Evolutionary conservation across 2,113 vertebrate species (phyloP), one percentile per base, ranked within the genome.

Genomic region (Colistium nudipinnis): DNA sequence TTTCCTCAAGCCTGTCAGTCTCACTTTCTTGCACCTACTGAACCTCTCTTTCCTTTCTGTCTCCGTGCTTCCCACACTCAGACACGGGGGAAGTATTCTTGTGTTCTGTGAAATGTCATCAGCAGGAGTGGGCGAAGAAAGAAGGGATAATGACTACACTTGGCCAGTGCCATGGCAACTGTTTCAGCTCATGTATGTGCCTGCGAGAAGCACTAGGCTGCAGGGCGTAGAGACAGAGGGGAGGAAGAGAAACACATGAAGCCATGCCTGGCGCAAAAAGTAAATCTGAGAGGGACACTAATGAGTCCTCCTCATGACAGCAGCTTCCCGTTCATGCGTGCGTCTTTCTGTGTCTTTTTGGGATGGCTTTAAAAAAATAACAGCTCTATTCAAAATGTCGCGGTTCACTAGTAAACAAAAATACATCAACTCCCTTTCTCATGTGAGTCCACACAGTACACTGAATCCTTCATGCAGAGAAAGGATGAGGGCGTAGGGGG

Each of bases 111-210:
- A 86, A 84, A 83, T 80, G 81, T 89, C 76, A 90, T 81, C 70
- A 61, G 67, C 74, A 75, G 70, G 53, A 84, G 75, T 81, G 66
- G 52, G 62, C 41, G 67, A 76, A 74, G 66, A 75, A 63, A 81
- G 62, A 78, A 71, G 30, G 39, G 70, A 61, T 83, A 81, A 85
- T 66, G 81, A 85, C 79, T 80, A 61, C 74, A 82, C 66, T 89
- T 80, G 73, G 77, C 74, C 85, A 85, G 41, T 72, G 33, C 87
- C 88, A 92, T 93, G 86, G 90, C 80, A 92, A 91, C 90, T 63
- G 72, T 68, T 82, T 59, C 62, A 69, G 76, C 64, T 78, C 39
- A 1, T 48, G 76, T 72, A 56, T 75, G 60, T 44, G 61, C 19
- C 45, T 62, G 38, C 4, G 56, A 63, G 62, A 49, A 66, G 61